A percentile compares a stretch with the other conserved stretches of the same genome.
Evolutionary conservation across 2,797 vertebrate species (phyloP).

Genomic region (Sebastes kiyomatsui): DNA sequence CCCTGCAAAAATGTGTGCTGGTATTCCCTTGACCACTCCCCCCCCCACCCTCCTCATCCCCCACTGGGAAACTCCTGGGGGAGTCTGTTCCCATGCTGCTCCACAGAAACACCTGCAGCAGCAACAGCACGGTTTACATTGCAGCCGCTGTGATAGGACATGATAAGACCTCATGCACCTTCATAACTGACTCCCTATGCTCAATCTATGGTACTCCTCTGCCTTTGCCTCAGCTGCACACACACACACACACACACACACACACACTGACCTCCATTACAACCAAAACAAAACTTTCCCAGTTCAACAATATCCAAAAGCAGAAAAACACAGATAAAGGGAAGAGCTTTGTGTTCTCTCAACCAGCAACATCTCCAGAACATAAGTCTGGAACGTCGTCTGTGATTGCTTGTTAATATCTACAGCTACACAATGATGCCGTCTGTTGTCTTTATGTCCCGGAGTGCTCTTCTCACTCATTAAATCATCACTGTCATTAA

Average conservation of each 20-base stretch:
- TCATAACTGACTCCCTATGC: conserved; percentile 50
- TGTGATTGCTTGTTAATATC: conserved; percentile 45
- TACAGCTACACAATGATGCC: conserved; percentile 6
- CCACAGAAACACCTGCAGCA: conserved; percentile 77
- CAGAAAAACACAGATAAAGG: conserved; percentile 77
- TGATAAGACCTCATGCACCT: conserved; percentile 62
- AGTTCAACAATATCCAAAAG: conserved; percentile 69
- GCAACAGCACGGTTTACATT: conserved; percentile 58
- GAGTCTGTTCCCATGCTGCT: conserved; percentile 80
- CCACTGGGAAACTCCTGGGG: conserved; percentile 71
- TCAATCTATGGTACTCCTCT: conserved; percentile 53
- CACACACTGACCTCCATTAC: conserved; percentile 76
- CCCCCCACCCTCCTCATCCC: neutral
- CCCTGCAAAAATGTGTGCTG: conserved; percentile 20
- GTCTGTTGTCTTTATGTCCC: neutral
- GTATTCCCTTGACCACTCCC: conserved; percentile 6
- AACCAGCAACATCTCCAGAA: conserved; percentile 53
- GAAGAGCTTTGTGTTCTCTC: conserved; percentile 64
- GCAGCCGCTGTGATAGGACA: conserved; percentile 58
- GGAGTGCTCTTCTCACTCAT: conserved; percentile 7
- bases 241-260: neutral
- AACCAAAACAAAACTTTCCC: conserved; percentile 79
- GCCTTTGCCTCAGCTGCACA: conserved; percentile 38
- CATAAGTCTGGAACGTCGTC: conserved; percentile 59
- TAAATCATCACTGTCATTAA: conserved; percentile 38